phyloP scores from a whole-genome alignment of 2,113 vertebrate genomes.

The Cromileptes altivelis region DNA sequence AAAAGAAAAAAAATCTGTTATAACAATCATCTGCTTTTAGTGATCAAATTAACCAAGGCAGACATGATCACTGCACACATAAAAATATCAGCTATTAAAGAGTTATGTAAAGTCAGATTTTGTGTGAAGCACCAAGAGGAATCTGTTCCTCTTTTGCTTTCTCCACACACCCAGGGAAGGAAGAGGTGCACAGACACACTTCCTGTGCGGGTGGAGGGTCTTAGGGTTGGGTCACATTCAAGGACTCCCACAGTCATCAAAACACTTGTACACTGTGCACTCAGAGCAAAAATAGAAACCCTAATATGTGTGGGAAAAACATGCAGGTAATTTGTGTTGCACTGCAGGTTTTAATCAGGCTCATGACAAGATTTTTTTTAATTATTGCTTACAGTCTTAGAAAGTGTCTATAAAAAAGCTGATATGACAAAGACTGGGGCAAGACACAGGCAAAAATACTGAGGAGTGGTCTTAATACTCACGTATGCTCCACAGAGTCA shows the following conservation, averaged over 20 bases:
- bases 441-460: neutral
- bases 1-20: too few species aligned
- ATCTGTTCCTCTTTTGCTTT: slow-evolving; percentile 67
- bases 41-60: too few species aligned
- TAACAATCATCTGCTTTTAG: too few species aligned
- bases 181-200: slow-evolving; percentile 71
- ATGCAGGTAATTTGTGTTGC: neutral
- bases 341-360: neutral
- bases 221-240: slow-evolving; percentile 36
- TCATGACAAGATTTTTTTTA: neutral
- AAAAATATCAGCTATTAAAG: neutral
- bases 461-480: slow-evolving; percentile 69
- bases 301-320: slow-evolving; percentile 11
- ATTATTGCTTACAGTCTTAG: neutral
- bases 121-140: slow-evolving; percentile 48
- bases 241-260: slow-evolving; percentile 49
- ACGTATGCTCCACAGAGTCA: slow-evolving; percentile 91
- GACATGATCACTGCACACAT: neutral
- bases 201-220: slow-evolving; percentile 71
- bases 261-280: neutral
- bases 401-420: neutral
- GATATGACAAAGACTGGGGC: too few species aligned
- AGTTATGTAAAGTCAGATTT: slow-evolving; percentile 27
- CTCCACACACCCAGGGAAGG: slow-evolving; percentile 80
- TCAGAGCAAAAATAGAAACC: slow-evolving; percentile 22